Evolutionary conservation across 2,888 invertebrate species (phyloP).

Genomic region (Hermodice carunculata): DNA sequence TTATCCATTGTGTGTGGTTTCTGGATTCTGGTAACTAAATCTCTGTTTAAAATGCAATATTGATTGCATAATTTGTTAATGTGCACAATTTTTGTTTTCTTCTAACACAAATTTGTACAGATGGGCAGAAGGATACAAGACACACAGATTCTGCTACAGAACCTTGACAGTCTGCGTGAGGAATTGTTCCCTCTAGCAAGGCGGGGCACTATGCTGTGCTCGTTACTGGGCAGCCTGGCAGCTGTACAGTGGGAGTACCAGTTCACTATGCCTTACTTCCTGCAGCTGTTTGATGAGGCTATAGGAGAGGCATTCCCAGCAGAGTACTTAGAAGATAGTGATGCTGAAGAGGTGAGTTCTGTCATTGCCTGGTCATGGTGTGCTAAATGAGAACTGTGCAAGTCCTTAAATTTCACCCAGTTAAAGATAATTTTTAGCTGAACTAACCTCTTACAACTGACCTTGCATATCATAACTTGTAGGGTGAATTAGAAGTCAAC

Average conservation of each 20-base stretch:
- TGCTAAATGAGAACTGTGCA: no score
- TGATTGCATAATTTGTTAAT: background rate
- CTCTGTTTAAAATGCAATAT: background rate
- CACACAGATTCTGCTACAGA: slow-evolving; percentile 50
- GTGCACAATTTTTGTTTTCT: background rate
- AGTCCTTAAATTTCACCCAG: no score
- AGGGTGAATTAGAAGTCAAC: no score
- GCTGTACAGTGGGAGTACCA: slow-evolving; percentile 62
- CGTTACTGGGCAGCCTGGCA: slow-evolving; percentile 57
- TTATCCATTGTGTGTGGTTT: no score
- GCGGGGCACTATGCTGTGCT: slow-evolving; percentile 61
- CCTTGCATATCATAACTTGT: no score
- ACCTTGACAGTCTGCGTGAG: slow-evolving; percentile 60
- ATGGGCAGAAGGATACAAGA: slow-evolving; percentile 51
- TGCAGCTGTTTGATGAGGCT: slow-evolving; percentile 65
- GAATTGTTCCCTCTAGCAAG: slow-evolving; percentile 64
- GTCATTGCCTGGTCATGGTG: no score
- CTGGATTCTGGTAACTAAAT: no score
- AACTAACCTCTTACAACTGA: no score
- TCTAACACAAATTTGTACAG: background rate
- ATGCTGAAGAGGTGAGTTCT: slow-evolving; percentile 36
- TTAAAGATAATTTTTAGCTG: no score
- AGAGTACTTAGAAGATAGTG: slow-evolving; percentile 23
- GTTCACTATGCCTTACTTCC: slow-evolving; percentile 63
- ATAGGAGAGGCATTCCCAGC: slow-evolving; percentile 60